Base-by-base conservation (phyloP, 2,113 vertebrate genomes). In the Cyanocitta stelleri region DNA sequence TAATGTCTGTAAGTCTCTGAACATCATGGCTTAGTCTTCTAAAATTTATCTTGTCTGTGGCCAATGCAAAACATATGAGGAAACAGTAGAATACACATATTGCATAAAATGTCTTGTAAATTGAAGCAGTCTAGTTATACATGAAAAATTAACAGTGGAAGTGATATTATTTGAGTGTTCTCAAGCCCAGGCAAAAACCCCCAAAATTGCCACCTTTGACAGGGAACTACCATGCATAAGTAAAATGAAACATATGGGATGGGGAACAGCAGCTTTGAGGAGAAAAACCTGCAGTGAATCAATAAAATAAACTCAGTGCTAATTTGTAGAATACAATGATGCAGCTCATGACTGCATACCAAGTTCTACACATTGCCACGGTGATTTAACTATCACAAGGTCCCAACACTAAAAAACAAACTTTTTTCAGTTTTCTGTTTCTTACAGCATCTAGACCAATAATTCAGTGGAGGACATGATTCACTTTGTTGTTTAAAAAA, bases 41-140 rank as follows among this genome's bases (percentile, higher is more conserved):
- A 86, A 94, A 95, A 93, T 90, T n/a, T 92, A 62, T 96, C 90
- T 81, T 86, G 72, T 81, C 76, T 96, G 69, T 74, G 37, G 88
- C 55, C 56, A 75, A 84, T 76, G 41, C 48, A 86, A 94, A 96
- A 86, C 85, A 90, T 88, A 78, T 55, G 88, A 94, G 23, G 51
- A 92, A 96, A 87, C 61, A 91, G 79, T 71, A 93, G 79, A 96
- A 90, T n/a, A 77, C 14, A 55, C 9, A 46, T 59, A 63, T 26
- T 78, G 43, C 32, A 59, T 46, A 71, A 95, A 80, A 81, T 21
- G 9, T 72, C 61, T 49, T 78, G 22, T 61, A 81, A 90, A 88
- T 49, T 90, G 64, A 93, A 86, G 26, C 35, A 89, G 26, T 39
- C 12, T 44, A 78, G 37, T 61, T 78, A 63, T 43, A 52, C 30